Evolutionary conservation across 2,113 vertebrate genomes (phyloP), one percentile per base, ranked within the genome.

Genomic region (Pachyramphus minor): DNA sequence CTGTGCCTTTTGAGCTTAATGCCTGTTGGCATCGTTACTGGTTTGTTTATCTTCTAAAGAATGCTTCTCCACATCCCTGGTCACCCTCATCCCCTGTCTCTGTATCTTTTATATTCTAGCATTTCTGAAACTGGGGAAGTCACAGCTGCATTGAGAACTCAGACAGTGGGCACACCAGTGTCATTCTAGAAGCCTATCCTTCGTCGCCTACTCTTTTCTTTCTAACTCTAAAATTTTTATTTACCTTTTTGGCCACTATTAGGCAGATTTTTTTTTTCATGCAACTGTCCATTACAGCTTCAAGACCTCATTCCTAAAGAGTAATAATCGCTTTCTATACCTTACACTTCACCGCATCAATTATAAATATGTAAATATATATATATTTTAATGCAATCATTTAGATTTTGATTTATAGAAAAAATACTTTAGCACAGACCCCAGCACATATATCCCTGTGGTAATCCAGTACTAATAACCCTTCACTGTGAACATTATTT

Each of bases 1-100:
- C 25, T 27, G 25, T 22, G 14, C 5, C 13, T 82, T 56, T 39
- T 39, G 30, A 47, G 45, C 50, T 73, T 39, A 18, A 13, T 74
- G 27, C 9, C 25, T 44, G 4, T 33, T 69, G 45, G 49, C 41
- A 74, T 77, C 0, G 0, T n/a, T 82, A 13, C 3, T 35, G n/a
- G 18, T 39, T 90, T 0, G 1, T 52, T 87, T 58, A 41, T 30
- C 8, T 42, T 82, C 45, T 52, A 37, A 58, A 75, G 27, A 16
- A 84, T 4, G 2, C 23, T 73, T 73, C 82, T 66, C 13, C 31
- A 2, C 25, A 39, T 30, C 41, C 47, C 41, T 59, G 27, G 15
- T 52, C 35, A 52, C 39, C 18, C 27, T 74, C 1, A 1, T 59
- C 3, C 24, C 37, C 28, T 18, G 8, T 14, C 16, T 59, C 19